Evolutionary conservation across 2,797 vertebrate species (phyloP), one percentile per base, ranked within the genome.

Genomic region (Muscicapa striata): DNA sequence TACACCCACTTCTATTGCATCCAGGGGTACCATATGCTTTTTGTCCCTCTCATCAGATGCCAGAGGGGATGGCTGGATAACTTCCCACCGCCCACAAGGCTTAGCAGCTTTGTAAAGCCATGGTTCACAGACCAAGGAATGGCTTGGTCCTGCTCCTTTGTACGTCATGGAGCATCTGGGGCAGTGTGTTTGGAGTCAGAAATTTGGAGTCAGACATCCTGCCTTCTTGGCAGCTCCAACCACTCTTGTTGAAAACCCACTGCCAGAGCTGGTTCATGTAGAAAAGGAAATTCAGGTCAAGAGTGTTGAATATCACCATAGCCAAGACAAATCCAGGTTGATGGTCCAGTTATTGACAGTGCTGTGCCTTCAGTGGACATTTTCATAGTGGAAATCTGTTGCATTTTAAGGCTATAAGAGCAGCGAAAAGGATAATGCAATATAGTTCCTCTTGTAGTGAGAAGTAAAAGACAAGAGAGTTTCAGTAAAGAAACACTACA

Each of bases 151-250:
- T 38, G 51, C 48, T 82, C 70, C 0, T 0, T 66, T 40, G 84
- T 29, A 4, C 0, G 0, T 29, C 0, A 0, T 36, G 22, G 52
- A 72, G 54, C 1, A 2, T 63, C 45, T 32, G 18, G 17, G 45
- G 20, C 70, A 22, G 24, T 5, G 3, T 14, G 32, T 69, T 84
- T 29, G 38, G 74, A 87, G 54, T 62, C 38, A 43, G 40, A 24
- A 19, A 8, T 75, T 78, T 23, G 62, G 87, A 82, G 32, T 70
- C 63, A 34, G 45, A 40, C 0, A 2, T 15, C 23, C 49, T 62
- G 34, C 57, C 23, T 0, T 2, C 79, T 69, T 55, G 67, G 74
- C 77, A 62, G 16, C 66, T 68, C 40, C 4, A 10, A 9, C 58
- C 77, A 38, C 46, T 8, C 0, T 0, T 58, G 23, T 84, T 1